These are phyloP conservation scores for Willisornis vidua DNA, from an alignment of 2,113 vertebrate species.

Conservation along the genomic window DNA sequence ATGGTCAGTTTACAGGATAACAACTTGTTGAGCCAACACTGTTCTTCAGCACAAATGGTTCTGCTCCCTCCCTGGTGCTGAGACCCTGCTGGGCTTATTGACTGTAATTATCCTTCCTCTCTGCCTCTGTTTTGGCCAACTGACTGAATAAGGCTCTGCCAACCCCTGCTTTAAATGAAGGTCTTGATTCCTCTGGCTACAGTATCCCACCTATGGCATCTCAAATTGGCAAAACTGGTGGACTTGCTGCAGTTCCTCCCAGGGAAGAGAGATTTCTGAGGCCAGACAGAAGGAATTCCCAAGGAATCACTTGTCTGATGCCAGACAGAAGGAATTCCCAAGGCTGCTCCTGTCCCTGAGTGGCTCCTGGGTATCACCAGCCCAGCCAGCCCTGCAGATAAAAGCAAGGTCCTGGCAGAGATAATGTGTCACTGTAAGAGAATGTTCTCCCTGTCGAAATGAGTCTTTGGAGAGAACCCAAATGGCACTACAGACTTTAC, in stretches of 20 bases:
- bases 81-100: not conserved
- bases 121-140: not conserved
- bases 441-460: not conserved
- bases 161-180: not conserved
- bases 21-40: not conserved
- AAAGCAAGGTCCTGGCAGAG: not conserved
- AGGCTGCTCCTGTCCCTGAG: fast-evolving
- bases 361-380: not conserved
- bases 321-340: not conserved
- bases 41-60: not conserved
- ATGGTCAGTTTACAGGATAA: not conserved
- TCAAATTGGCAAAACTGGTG: not conserved
- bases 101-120: not conserved
- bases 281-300: fast-evolving
- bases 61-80: not conserved
- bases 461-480: not conserved
- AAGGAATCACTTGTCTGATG: not conserved
- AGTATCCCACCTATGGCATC: not conserved
- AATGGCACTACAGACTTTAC: not conserved
- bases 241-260: not conserved
- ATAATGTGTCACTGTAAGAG: fast-evolving
- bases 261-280: not conserved
- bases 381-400: not conserved
- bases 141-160: not conserved
- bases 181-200: not conserved